phyloP scores from a whole-genome alignment of 2,888 invertebrate genomes.

The Peribatodes rhomboidaria region DNA sequence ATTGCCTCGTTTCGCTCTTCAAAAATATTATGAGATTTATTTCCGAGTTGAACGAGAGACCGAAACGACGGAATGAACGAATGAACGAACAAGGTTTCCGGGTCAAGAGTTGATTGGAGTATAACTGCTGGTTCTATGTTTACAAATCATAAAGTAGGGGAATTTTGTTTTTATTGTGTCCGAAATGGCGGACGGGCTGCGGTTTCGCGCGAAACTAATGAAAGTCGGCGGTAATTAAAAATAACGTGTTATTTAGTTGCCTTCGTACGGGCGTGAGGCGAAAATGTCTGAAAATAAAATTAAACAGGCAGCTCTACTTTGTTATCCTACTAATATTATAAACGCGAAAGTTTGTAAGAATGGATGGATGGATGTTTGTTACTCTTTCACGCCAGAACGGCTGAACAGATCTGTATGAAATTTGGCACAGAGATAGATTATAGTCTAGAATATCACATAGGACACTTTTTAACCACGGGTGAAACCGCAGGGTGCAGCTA shows the following conservation, averaged over 20 bases:
- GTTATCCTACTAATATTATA: too few relatives aligned
- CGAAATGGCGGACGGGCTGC: constrained; percentile 36
- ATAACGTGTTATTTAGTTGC: constrained; percentile 21
- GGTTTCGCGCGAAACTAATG: constrained; percentile 41
- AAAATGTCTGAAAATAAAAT: background rate
- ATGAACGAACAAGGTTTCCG: constrained; percentile 61
- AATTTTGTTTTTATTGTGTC: constrained; percentile 43
- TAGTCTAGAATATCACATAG: too few relatives aligned
- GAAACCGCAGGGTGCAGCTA: too few relatives aligned
- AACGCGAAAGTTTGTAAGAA: too few relatives aligned
- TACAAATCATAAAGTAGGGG: constrained; percentile 51
- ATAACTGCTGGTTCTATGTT: constrained; percentile 42
- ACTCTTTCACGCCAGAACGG: too few relatives aligned
- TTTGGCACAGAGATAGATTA: too few relatives aligned
- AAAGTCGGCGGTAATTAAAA: constrained; percentile 24
- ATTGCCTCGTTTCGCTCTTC: constrained; percentile 53
- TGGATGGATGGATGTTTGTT: too few relatives aligned
- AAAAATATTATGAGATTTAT: constrained; percentile 62
- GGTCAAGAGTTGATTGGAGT: constrained; percentile 62
- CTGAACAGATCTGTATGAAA: too few relatives aligned
- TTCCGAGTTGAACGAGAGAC: constrained; percentile 51
- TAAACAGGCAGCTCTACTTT: background rate
- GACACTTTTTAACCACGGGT: too few relatives aligned
- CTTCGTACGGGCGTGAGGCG: background rate
- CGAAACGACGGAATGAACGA: constrained; percentile 55